Conservation (phyloP, 2,797 vertebrate genomes). For the Nannoperca obscura region DNA sequence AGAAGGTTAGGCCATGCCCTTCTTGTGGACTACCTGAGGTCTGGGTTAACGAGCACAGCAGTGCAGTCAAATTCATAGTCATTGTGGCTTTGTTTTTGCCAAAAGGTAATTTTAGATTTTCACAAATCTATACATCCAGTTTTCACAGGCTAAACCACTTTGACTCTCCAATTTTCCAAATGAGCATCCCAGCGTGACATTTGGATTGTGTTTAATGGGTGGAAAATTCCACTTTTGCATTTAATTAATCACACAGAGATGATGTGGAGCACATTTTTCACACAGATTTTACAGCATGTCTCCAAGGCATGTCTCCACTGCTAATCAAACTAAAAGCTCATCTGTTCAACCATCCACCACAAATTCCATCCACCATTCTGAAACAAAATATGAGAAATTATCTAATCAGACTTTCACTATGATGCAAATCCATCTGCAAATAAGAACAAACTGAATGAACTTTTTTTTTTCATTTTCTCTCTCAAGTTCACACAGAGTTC, state of each 20-base stretch:
- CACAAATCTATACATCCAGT: conserved; percentile 22
- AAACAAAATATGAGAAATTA: conserved; percentile 22
- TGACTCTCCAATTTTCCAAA: conserved; percentile 47
- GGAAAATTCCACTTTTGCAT: conserved; percentile 68
- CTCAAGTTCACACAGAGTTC: conserved; percentile 51
- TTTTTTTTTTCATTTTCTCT: conserved; percentile 22
- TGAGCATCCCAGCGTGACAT: conserved; percentile 51
- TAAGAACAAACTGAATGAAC: conserved; percentile 34
- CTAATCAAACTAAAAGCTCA: conserved; percentile 64
- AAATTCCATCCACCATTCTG: conserved; percentile 21
- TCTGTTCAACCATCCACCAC: conserved; percentile 68
- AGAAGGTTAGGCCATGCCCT: conserved; percentile 65
- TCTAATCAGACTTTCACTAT: conserved; percentile 6
- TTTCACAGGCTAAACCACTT: conserved; percentile 33
- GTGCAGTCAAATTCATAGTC: conserved; percentile 44
- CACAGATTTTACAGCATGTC: conserved; percentile 67
- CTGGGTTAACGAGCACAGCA: conserved; percentile 69
- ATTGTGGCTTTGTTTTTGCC: conserved; percentile 22
- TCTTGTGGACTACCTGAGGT: conserved; percentile 68
- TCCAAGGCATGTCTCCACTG: conserved; percentile 63
- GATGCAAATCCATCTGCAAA: conserved; percentile 22
- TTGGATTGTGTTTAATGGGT: conserved; percentile 70
- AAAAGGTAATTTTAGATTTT: conserved; percentile 32
- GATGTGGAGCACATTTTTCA: conserved; percentile 68
- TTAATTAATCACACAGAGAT: conserved; percentile 75